Base-by-base conservation (phyloP, 2,888 invertebrate species). In the Melikaiella ostensackeni region DNA sequence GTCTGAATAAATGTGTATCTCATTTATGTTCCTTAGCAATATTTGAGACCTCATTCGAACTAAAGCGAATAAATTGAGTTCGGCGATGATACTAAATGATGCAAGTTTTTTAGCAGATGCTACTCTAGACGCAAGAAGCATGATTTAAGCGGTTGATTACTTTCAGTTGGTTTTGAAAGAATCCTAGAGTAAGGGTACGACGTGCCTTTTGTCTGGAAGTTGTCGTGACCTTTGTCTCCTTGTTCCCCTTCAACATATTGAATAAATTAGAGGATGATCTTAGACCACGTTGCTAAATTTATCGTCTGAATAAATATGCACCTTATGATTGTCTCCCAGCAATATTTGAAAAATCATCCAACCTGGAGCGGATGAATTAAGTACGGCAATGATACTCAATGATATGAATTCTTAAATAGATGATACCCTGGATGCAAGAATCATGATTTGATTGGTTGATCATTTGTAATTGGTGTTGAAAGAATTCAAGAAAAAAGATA, bases 311-410 rank as follows among this genome's bases (percentile, higher is more conserved):
- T n/a, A n/a, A n/a, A n/a, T n/a, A n/a, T n/a, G n/a, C n/a, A n/a
- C n/a, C n/a, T n/a, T n/a, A n/a, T n/a, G n/a, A n/a, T n/a, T n/a
- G n/a, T n/a, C n/a, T n/a, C n/a, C n/a, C n/a, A n/a, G n/a, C n/a
- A n/a, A n/a, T n/a, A n/a, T n/a, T n/a, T n/a, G n/a, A n/a, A n/a
- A n/a, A n/a, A n/a, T n/a, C n/a, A n/a, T n/a, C n/a, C n/a, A n/a
- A n/a, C n/a, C n/a, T n/a, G 33, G 77, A 42, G 77, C 57, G 35
- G 27, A 59, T 80, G 84, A 85, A 86, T 86, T 85, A 83, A 84
- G 83, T 83, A 78, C 76, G 79, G 79, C 78, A 76, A 83, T 78
- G 80, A 83, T 83, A 80, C 75, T 33, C 5, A 6, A n/a, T 6
- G 6, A 50, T 50, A 1, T 4, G n/a, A 50, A 50, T n/a, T 50